Percentiles rank a stretch among this genome's conserved stretches.
Evolutionary conservation across 2,888 invertebrate genomes (phyloP).

Genomic region (Drosophila paranaensis): DNA sequence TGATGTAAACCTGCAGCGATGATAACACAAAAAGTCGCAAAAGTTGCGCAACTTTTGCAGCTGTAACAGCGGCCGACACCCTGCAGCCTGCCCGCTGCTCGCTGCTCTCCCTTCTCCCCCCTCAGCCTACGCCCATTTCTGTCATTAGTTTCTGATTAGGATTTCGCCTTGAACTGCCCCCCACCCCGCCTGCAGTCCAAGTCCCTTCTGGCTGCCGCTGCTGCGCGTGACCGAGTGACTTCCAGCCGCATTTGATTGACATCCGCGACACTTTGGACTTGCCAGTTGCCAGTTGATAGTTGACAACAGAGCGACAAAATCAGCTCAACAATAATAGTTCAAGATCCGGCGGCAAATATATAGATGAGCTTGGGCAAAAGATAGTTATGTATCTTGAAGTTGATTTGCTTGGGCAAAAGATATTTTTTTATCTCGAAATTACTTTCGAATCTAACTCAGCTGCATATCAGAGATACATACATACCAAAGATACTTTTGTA

Average conservation of each 20-base stretch:
- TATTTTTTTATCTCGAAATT: too few relatives aligned
- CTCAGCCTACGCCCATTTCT: background rate
- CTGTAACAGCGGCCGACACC: constrained; percentile 25
- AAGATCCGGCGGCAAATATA: constrained; percentile 3
- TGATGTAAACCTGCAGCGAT: constrained; percentile 22
- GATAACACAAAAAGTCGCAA: constrained; percentile 49
- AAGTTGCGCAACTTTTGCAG: constrained; percentile 58
- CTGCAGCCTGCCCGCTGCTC: background rate
- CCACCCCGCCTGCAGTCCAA: background rate
- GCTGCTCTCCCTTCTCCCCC: background rate
- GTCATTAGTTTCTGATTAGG: constrained; percentile 59
- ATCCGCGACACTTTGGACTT: constrained; percentile 44
- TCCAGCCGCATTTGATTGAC: constrained; percentile 49
- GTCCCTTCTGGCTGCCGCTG: constrained; percentile 1
- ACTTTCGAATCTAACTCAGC: too few relatives aligned
- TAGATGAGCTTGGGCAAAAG: background rate
- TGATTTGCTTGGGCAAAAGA: background rate
- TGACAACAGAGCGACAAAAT: constrained; percentile 18
- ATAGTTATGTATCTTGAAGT: background rate
- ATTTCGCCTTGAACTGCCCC: constrained; percentile 28
- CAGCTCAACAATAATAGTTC: constrained; percentile 1
- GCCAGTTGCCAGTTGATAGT: constrained; percentile 10
- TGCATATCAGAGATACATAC: too few relatives aligned
- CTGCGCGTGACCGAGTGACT: constrained; percentile 46
- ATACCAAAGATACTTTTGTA: too few relatives aligned